Base-by-base conservation (phyloP, 2,797 vertebrate species). In the Tadarida brasiliensis region DNA sequence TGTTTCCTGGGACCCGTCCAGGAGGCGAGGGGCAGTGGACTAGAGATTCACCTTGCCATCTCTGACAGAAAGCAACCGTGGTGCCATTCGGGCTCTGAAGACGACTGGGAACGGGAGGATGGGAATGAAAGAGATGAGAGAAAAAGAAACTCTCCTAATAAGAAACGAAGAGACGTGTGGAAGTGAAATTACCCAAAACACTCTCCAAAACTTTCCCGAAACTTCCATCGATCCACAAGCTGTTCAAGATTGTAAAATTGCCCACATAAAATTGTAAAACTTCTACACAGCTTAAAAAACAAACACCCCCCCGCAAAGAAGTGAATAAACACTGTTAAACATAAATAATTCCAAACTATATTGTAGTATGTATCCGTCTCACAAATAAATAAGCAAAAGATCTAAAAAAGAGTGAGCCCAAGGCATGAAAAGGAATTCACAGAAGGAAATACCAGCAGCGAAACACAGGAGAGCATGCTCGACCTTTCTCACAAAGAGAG, bases 401-500 rank as follows among this genome's bases (percentile, higher is more conserved):
- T 67, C 3, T 11, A 1, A 54, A 44, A 77, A 26, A 35, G 3
- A 51, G 49, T 51, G 49, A 51, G 49, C 59, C 51, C 70, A 59
- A 93, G 49, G 71, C n/a, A 6, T 14, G 39, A 67, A 78, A 87
- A 93, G 57, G 44, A 92, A 91, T 87, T 91, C 39, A 47, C 49
- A 83, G 95, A 95, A 95, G 91, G 71, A 91, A 88, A 68, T 8
- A 82, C 65, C 63, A 47, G 35, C 24, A 67, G 44, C 6, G 7
- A 61, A 63, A 51, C 33, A 24, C 19, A 8, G 5, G 56, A 93
- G 78, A 73, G 39, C 77, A 15, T 0, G 0, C 24, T 22, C 80
- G 56, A 20, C n/a, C 59, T 70, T 96, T 92, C 73, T 96, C 74
- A 57, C 49, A 65, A 70, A 87, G 74, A 51, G 22, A 94, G 77